These are phyloP conservation scores for Rhabdomys dilectus DNA, from an alignment of 2,113 vertebrate species.

Conservation along the genomic window DNA sequence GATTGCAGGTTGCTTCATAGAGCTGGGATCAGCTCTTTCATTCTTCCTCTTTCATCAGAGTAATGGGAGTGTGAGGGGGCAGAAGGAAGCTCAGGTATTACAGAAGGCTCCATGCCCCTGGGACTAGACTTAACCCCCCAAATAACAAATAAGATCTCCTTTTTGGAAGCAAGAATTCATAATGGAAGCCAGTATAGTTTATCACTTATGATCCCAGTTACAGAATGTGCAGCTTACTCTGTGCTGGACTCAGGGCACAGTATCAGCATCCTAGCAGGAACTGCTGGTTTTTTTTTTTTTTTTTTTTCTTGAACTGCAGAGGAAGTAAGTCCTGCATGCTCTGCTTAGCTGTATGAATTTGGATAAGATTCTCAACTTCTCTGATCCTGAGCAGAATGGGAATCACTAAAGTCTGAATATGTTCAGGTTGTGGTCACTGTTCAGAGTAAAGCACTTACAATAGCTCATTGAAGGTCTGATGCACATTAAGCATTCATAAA, in stretches of 20 bases:
- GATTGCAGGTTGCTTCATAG: background rate
- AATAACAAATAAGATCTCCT: background rate
- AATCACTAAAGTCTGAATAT: background rate
- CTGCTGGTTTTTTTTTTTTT: fast-evolving
- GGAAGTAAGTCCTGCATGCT: background rate
- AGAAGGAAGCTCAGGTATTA: background rate
- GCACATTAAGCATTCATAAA: background rate
- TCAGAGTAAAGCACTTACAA: background rate
- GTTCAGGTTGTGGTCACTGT: background rate
- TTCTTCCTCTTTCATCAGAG: background rate
- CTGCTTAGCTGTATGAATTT: background rate
- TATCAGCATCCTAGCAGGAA: background rate
- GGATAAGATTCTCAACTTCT: background rate
- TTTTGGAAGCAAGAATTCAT: background rate
- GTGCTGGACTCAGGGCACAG: background rate
- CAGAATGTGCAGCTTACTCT: background rate
- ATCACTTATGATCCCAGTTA: background rate
- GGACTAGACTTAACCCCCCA: background rate
- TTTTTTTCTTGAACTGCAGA: background rate
- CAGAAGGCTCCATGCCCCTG: background rate
- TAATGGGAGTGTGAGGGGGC: background rate
- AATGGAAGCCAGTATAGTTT: background rate
- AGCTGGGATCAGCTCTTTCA: background rate
- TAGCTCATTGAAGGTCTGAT: too few species aligned
- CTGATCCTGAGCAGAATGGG: background rate